phyloP scores from a whole-genome alignment of 2,888 invertebrate genomes.

The Caenorhabditis sp. region DNA sequence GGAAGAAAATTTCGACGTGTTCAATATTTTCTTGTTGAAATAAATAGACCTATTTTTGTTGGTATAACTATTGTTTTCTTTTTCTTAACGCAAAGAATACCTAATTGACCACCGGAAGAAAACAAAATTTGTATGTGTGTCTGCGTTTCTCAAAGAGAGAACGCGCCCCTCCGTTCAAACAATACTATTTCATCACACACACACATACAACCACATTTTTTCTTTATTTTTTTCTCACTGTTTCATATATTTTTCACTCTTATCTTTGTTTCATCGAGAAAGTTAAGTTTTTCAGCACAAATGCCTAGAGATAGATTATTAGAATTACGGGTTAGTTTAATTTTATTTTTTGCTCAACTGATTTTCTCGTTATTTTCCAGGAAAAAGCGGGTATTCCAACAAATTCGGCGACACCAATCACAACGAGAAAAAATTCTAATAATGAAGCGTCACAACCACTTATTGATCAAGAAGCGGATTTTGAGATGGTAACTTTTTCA shows the following conservation, averaged over 20 bases:
- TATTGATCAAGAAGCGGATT: slow-evolving; percentile 32
- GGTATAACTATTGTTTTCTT: neutral
- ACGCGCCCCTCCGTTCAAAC: slow-evolving; percentile 12
- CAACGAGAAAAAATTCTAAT: slow-evolving; percentile 1
- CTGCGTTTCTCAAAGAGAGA: slow-evolving; percentile 6
- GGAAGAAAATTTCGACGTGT: neutral
- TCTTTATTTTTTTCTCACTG: neutral
- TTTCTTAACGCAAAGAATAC: slow-evolving; percentile 2
- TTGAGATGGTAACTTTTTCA: slow-evolving; percentile 21
- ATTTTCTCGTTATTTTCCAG: slow-evolving; percentile 10
- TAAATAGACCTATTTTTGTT: slow-evolving; percentile 1
- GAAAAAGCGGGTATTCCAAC: slow-evolving; percentile 24
- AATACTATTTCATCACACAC: slow-evolving; percentile 4
- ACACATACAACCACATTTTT: neutral
- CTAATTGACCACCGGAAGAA: neutral
- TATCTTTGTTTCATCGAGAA: neutral
- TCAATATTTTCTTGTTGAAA: neutral
- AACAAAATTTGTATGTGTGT: neutral
- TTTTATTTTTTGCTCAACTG: neutral
- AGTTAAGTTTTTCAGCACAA: neutral
- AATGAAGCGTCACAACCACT: slow-evolving; percentile 22
- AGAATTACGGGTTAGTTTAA: slow-evolving; percentile 25
- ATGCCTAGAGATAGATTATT: slow-evolving; percentile 43
- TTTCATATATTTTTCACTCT: neutral
- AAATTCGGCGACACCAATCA: neutral